Evolutionary conservation across 2,888 invertebrate genomes (phyloP).

Genomic region (Cryptocephalus moraei): DNA sequence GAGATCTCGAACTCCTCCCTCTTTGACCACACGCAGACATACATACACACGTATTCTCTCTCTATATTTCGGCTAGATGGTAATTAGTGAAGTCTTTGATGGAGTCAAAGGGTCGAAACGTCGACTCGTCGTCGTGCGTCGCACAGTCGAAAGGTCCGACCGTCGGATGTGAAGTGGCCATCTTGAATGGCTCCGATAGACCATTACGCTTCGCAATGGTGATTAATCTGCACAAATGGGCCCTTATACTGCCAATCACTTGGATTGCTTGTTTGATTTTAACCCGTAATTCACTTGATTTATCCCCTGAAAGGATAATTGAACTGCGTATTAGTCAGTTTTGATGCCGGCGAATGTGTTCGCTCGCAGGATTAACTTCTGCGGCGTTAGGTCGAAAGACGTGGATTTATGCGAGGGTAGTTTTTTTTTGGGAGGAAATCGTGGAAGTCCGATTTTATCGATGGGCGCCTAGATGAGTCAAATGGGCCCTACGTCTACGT

Average conservation of each 20-base stretch:
- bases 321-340: slow-evolving; percentile 15
- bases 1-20: too few species aligned
- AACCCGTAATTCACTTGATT: slow-evolving; percentile 22
- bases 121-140: slow-evolving; percentile 6
- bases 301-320: slow-evolving; percentile 15
- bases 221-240: slow-evolving; percentile 31
- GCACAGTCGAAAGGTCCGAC: slow-evolving; percentile 23
- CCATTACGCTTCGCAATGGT: slow-evolving; percentile 27
- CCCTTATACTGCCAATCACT: slow-evolving; percentile 28
- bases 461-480: too few species aligned
- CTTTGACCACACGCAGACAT: too few species aligned
- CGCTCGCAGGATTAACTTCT: slow-evolving; percentile 6
- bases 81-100: too few species aligned
- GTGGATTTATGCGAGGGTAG: too few species aligned
- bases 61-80: too few species aligned
- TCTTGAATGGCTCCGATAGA: slow-evolving; percentile 26
- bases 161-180: slow-evolving; percentile 28
- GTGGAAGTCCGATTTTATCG: too few species aligned
- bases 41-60: too few species aligned
- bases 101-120: too few species aligned
- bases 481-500: too few species aligned
- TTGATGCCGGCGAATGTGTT: slow-evolving; percentile 14
- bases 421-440: too few species aligned
- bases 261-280: slow-evolving; percentile 28
- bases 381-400: neutral